Conservation (phyloP, 2,113 vertebrate species). For the Thomomys bottae region DNA sequence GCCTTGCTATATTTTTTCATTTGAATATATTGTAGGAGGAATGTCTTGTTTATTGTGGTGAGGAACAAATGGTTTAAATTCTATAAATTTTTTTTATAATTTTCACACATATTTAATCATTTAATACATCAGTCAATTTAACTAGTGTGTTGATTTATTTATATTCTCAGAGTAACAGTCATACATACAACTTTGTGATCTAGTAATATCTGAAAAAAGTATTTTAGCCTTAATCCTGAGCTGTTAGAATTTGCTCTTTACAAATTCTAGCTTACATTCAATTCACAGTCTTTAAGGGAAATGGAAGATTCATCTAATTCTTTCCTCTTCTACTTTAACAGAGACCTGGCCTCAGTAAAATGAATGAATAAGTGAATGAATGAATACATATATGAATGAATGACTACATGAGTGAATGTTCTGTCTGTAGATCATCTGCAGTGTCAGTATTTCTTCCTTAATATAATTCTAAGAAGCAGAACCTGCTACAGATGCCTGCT, state of each 20-base stretch:
- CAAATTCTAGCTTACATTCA: background rate
- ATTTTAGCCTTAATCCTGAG: background rate
- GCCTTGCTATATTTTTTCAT: background rate
- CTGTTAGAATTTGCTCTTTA: background rate
- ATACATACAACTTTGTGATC: background rate
- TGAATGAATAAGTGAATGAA: background rate
- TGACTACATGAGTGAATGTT: background rate
- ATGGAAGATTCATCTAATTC: background rate
- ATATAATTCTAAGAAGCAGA: background rate
- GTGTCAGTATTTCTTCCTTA: conserved; percentile 14
- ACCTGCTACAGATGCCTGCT: background rate
- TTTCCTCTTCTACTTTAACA: background rate
- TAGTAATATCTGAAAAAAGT: background rate
- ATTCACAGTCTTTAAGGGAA: conserved; percentile 34
- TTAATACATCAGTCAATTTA: background rate
- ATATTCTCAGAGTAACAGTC: background rate
- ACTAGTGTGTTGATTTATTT: conserved; percentile 37
- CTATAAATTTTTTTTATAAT: background rate
- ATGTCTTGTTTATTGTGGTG: too few relatives aligned
- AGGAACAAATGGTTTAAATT: conserved; percentile 15
- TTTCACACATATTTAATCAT: conserved; percentile 26
- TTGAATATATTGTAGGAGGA: background rate
- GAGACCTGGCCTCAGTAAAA: background rate
- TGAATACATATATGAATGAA: background rate
- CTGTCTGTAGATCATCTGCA: background rate